phyloP scores from a whole-genome alignment of 1,140 invertebrate genomes.

The Nasonia longicornis region DNA sequence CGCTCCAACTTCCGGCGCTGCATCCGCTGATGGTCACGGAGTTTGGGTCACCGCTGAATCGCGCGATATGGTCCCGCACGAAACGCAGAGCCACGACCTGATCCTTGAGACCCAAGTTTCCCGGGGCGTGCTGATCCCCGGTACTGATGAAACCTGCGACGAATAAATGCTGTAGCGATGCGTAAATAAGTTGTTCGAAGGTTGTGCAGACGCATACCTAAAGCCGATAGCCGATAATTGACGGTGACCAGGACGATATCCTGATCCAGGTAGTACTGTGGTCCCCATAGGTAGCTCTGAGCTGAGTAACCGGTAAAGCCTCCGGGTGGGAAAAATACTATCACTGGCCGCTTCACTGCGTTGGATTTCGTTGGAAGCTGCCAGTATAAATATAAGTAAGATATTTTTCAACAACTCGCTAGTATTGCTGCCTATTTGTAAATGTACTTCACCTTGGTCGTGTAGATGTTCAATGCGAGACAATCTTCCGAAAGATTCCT shows the following conservation, averaged over 20 bases:
- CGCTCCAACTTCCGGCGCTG: constrained; percentile 75
- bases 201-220: constrained; percentile 74
- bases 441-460: neutral
- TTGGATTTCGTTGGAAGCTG: neutral
- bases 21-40: constrained; percentile 78
- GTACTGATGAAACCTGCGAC: constrained; percentile 75
- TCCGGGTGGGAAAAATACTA: constrained; percentile 70
- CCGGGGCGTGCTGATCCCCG: constrained; percentile 73
- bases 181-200: constrained; percentile 70
- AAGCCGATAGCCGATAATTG: too few relatives aligned
- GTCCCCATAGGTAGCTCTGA: constrained; percentile 69
- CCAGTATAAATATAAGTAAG: neutral
- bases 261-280: constrained; percentile 74
- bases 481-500: constrained; percentile 30
- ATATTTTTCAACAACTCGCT: neutral
- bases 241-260: constrained; percentile 76
- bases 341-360: constrained; percentile 53
- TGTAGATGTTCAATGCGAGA: constrained; percentile 37
- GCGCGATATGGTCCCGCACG: constrained; percentile 74
- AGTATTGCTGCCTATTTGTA: too few relatives aligned
- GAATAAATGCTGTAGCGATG: neutral
- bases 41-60: constrained; percentile 72
- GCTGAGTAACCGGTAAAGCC: constrained; percentile 69
- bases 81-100: constrained; percentile 74
- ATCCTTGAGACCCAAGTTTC: constrained; percentile 79